Conservation (phyloP, 2,888 invertebrate genomes). For the Pseudolycoriella hygida region DNA sequence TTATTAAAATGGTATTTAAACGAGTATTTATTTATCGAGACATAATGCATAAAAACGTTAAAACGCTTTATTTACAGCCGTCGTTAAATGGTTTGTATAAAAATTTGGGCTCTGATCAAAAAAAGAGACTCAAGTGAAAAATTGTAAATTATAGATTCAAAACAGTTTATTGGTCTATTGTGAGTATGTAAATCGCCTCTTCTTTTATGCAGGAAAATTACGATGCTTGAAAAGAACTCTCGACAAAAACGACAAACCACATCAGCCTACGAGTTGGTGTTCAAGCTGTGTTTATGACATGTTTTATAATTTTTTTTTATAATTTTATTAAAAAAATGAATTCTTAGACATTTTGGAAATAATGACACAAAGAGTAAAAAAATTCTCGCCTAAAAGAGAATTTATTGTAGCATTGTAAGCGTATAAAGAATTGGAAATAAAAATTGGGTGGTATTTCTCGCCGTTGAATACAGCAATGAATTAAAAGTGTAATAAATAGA, state of each 20-base stretch:
- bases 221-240: background rate
- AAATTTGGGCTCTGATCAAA: background rate
- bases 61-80: background rate
- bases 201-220: background rate
- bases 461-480: no score
- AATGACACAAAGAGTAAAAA: no score
- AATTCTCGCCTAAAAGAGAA: no score
- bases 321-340: background rate
- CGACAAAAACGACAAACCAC: background rate
- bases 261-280: background rate
- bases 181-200: background rate
- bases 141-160: slow-evolving; percentile 1
- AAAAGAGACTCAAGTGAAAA: background rate
- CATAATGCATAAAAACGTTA: background rate
- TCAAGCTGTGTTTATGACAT: slow-evolving; percentile 1
- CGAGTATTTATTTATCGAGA: background rate
- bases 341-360: no score
- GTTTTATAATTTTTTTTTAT: background rate
- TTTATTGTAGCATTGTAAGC: no score
- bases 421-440: no score
- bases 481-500: no score
- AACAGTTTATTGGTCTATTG: background rate
- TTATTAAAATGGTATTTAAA: background rate
- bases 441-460: no score
- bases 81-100: background rate